Base-by-base conservation (phyloP, 2,888 invertebrate species). In the Eilema griseolum region DNA sequence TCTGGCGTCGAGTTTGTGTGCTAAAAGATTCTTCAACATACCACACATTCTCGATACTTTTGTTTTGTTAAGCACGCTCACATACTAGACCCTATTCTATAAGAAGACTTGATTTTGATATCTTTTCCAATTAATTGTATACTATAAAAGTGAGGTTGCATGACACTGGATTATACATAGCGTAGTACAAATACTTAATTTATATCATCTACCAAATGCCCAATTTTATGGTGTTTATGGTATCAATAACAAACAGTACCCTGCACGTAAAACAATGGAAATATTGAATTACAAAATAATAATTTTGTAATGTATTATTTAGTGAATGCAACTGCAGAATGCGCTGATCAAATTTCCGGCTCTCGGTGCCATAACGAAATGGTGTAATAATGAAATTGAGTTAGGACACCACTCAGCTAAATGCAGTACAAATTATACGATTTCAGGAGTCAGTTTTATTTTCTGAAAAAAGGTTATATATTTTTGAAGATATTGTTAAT, bases 311-410 rank as follows among this genome's bases (percentile, higher is more conserved):
- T 59, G 57, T 56, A 67, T 33, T 64, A 46, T 60, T 62, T 37
- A 46, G 63, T 46, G 68, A 62, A 63, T 66, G 3, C 24, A 59
- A 63, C 26, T 28, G 66, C 46, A 72, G 59, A 61, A 71, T 57
- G 62, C 72, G 28, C 52, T 62, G 69, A 82, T 84, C 70, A 81
- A 83, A 85, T 83, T 84, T 79, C 63, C 69, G 60, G 57, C 76
- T 64, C 77, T 78, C 69, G 66, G 73, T 33, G 67, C 67, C 70
- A 24, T 79, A 77, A 83, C 81, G 82, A 83, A 84, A 83, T 76
- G 79, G 74, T 82, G 83, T 81, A 81, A 82, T 84, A 85, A 81
- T 85, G 83, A 86, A 86, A 88, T 85, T 70, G 81, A 85, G 84
- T 87, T 82, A 83, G 77, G 76, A 75, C 79, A 68, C 75, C 72